Evolutionary conservation across 2,797 vertebrate species (phyloP).

Genomic region (Pseudochaenichthys georgianus): DNA sequence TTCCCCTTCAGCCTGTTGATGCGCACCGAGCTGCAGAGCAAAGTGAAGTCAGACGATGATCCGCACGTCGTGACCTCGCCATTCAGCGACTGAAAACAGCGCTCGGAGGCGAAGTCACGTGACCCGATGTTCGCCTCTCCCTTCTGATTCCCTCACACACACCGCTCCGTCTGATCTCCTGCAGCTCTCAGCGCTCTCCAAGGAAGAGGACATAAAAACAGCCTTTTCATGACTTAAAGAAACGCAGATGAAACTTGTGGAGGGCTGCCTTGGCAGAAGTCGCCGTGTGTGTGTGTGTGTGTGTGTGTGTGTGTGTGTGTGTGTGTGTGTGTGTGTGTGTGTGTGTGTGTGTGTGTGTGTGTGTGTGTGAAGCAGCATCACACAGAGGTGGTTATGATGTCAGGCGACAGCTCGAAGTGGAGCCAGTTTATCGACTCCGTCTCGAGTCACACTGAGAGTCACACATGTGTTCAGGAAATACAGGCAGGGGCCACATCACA

Average conservation of each 20-base stretch:
- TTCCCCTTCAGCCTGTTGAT: constrained; percentile 17
- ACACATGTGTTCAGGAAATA: background rate
- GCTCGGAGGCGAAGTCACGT: constrained; percentile 8
- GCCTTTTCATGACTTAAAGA: constrained; percentile 25
- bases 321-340: constrained; percentile 36
- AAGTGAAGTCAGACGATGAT: constrained; percentile 32
- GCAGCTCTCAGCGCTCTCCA: constrained; percentile 25
- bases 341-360: constrained; percentile 42
- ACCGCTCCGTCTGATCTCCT: constrained; percentile 32
- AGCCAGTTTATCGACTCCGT: constrained; percentile 21
- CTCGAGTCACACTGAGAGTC: background rate
- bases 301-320: too few relatives aligned
- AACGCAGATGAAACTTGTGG: constrained; percentile 40
- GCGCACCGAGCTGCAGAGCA: constrained; percentile 15
- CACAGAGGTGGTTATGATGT: constrained; percentile 43
- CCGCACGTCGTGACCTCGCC: background rate
- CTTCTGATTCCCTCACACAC: constrained; percentile 8
- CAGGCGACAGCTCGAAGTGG: constrained; percentile 30
- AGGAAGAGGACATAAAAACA: constrained; percentile 15
- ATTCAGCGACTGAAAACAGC: constrained; percentile 18
- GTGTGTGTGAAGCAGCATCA: constrained; percentile 27
- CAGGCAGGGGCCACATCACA: background rate
- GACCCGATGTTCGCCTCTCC: constrained; percentile 14
- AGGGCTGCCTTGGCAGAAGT: constrained; percentile 54
- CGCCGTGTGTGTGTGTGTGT: constrained; percentile 36